phyloP scores from a whole-genome alignment of 2,888 invertebrate species.

The Eugnorisma glareosa region DNA sequence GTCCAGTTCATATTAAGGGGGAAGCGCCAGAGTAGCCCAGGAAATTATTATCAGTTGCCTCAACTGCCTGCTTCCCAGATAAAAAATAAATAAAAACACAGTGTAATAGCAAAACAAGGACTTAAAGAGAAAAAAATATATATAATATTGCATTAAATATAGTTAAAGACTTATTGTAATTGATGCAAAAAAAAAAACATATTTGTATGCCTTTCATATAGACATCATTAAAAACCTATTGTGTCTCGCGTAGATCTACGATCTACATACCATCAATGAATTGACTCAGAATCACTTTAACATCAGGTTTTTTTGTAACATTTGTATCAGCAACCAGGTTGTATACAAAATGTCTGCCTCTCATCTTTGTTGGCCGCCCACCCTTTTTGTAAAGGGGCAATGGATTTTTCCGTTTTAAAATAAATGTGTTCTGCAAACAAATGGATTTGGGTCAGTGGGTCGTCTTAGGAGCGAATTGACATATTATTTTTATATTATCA shows the following conservation, averaged over 20 bases:
- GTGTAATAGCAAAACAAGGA: neutral
- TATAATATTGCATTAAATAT: no score
- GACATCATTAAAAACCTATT: no score
- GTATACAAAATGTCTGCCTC: constrained; percentile 93
- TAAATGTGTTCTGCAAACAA: constrained; percentile 93
- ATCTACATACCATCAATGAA: constrained; percentile 91
- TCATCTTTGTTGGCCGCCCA: constrained; percentile 87
- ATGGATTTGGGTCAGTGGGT: no score
- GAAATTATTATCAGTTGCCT: neutral
- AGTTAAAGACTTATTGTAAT: no score
- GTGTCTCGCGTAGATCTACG: no score
- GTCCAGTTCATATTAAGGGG: no score
- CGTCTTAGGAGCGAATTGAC: no score
- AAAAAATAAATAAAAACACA: neutral
- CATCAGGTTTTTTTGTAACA: constrained; percentile 85
- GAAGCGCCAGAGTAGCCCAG: no score
- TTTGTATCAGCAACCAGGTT: constrained; percentile 93
- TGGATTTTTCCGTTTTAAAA: constrained; percentile 92
- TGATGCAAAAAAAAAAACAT: neutral
- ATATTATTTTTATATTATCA: no score
- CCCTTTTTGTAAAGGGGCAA: constrained; percentile 91
- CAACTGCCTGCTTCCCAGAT: neutral
- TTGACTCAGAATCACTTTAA: constrained; percentile 93
- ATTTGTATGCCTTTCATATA: no score
- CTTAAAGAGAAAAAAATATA: neutral